phyloP scores from a whole-genome alignment of 2,113 vertebrate genomes.

The Mandrillus leucophaeus region DNA sequence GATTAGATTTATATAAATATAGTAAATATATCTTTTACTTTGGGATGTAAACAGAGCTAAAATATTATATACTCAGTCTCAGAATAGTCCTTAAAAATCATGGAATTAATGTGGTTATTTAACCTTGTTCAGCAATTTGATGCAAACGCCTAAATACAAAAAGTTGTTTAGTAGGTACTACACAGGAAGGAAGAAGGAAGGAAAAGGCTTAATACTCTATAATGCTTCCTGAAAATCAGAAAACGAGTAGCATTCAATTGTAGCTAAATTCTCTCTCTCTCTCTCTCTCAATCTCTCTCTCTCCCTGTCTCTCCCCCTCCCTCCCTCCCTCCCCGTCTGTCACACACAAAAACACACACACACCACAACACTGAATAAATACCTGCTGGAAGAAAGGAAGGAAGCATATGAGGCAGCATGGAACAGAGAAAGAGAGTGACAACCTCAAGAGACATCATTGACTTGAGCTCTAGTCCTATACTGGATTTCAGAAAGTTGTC shows the following conservation, averaged over 20 bases:
- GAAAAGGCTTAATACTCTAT: conserved; percentile 79
- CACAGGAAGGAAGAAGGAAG: conserved; percentile 34
- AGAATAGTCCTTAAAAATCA: conserved; percentile 79
- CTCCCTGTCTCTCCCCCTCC: too few relatives aligned
- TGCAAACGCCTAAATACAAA: conserved; percentile 85
- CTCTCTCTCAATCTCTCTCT: not conserved
- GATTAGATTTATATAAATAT: not conserved
- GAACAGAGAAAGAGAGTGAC: not conserved
- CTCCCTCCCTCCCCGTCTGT: accelerated
- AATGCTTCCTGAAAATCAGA: conserved; percentile 82
- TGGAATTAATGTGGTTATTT: conserved; percentile 77
- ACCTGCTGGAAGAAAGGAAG: not conserved
- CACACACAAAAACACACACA: not conserved
- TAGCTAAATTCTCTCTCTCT: conserved; percentile 74
- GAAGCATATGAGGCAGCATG: not conserved
- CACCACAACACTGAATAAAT: not conserved
- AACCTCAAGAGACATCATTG: not conserved
- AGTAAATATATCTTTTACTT: conserved; percentile 81
- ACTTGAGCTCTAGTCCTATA: not conserved
- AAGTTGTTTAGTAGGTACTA: conserved; percentile 75
- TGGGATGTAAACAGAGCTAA: conserved; percentile 88
- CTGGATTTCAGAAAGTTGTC: conserved; percentile 11
- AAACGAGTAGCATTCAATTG: conserved; percentile 84
- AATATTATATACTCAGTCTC: conserved; percentile 84
- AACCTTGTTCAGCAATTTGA: conserved; percentile 83